Conservation (phyloP, 2,888 invertebrate species). For the Pedicia rivosa region DNA sequence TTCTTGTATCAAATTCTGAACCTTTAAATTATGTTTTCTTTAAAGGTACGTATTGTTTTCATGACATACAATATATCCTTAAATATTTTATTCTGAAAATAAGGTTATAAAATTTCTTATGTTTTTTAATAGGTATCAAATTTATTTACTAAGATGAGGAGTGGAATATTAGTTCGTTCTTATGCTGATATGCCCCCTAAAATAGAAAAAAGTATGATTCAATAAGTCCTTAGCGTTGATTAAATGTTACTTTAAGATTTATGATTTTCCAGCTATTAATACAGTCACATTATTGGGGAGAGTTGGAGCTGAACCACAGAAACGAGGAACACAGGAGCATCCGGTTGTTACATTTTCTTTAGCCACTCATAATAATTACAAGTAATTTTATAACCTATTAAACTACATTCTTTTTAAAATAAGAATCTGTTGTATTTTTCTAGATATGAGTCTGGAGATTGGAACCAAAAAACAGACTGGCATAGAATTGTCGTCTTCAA, state of each 20-base stretch:
- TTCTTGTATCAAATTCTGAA: no score
- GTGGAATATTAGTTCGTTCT: no score
- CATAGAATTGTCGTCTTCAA: conserved; percentile 78
- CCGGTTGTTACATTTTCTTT: conserved; percentile 80
- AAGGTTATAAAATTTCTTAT: no score
- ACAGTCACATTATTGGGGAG: conserved; percentile 71
- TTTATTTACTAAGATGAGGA: no score
- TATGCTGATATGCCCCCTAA: background rate
- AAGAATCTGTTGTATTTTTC: background rate
- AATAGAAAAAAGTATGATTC: conserved; percentile 2
- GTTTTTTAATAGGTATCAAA: no score
- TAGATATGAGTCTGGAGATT: conserved; percentile 55
- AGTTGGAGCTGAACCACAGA: conserved; percentile 78
- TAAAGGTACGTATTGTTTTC: no score
- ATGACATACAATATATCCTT: no score
- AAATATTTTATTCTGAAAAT: no score
- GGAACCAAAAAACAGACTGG: conserved; percentile 81
- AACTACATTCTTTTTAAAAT: background rate
- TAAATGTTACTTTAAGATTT: background rate
- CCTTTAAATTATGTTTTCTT: no score
- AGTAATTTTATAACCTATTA: conserved; percentile 23
- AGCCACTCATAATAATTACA: conserved; percentile 78
- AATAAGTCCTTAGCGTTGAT: background rate
- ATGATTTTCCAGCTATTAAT: conserved; percentile 48
- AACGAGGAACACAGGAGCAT: conserved; percentile 62